These are phyloP conservation scores for Sciurus vulgaris DNA, from an alignment of 2,797 vertebrate species.

Conservation along the genomic window DNA sequence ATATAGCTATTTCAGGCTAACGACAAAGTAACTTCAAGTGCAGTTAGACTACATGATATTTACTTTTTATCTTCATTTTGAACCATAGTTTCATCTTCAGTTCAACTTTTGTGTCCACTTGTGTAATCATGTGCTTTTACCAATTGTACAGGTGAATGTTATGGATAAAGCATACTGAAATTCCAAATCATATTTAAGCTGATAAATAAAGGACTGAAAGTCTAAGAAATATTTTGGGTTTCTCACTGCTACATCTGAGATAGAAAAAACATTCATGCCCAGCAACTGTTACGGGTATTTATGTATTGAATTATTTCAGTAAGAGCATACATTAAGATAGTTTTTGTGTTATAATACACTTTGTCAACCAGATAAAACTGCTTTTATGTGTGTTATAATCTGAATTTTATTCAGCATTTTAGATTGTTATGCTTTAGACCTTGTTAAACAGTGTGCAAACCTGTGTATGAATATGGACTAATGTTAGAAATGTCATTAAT, in stretches of 20 bases:
- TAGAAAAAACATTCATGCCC: background rate
- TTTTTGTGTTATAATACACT: background rate
- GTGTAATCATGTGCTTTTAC: background rate
- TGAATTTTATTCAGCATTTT: conserved; percentile 21
- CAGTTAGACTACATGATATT: background rate
- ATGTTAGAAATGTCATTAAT: background rate
- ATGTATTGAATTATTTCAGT: background rate
- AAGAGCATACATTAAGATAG: background rate
- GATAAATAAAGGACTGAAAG: conserved; percentile 14
- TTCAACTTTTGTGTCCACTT: conserved; percentile 47
- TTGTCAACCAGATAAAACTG: background rate
- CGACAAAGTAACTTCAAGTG: conserved; percentile 12
- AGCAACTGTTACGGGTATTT: background rate
- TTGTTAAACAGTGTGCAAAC: background rate
- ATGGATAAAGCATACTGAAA: background rate
- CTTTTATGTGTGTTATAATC: background rate
- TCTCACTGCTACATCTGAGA: background rate
- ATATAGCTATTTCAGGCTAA: background rate
- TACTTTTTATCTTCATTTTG: conserved; percentile 26
- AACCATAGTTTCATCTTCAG: conserved; percentile 40
- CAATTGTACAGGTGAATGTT: background rate
- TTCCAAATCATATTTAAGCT: conserved; percentile 53
- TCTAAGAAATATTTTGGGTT: background rate
- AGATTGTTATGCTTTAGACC: background rate
- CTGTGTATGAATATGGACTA: background rate